Evolutionary conservation across 2,888 invertebrate genomes (phyloP), one percentile per base, ranked within the genome.

Genomic region (Nineta flava): DNA sequence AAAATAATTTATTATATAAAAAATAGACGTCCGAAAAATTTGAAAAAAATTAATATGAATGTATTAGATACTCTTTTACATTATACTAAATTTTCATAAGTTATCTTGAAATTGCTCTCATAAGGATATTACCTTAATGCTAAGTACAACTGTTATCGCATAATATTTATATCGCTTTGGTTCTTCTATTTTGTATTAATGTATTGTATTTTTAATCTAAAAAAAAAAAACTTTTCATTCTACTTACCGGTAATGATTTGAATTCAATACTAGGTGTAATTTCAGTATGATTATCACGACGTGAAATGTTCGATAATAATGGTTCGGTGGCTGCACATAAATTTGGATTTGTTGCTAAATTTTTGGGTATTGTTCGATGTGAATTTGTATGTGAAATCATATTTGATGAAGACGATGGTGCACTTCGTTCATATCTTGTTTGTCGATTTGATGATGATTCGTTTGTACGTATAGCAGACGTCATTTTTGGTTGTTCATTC

Each of bases 361-460:
- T 63, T 51, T 60, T 60, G 42, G 62, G 62, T 49, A 63, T 55
- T 35, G 62, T 63, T 47, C 62, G 57, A 57, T 62, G 62, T 41
- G 32, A 13, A 44, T 41, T 40, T 35, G 38, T 9, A 44, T 21
- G n/a, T 44, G 45, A 12, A 17, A 32, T 34, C 34, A 34, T 16
- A 9, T 34, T 19, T 38, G 38, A 12, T 16, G 13, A 21, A 16
- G 26, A n/a, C 26, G 44, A 12, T 19, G 9, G 12, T 13, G 9
- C 13, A 26, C 13, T 44, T 10, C 26, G 15, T 19, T 19, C 44
- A n/a, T n/a, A 13, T n/a, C 44, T 19, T 15, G 15, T n/a, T 19
- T 19, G n/a, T 26, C n/a, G 45, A 26, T 45, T 45, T 26, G 12
- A 19, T 9, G 12, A 13, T 10, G 12, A 15, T 31, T 21, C 31